Evolutionary conservation across 1,140 invertebrate genomes (phyloP), one percentile per base, ranked within the genome.

Genomic region (Thaumetopoea pityocampa): DNA sequence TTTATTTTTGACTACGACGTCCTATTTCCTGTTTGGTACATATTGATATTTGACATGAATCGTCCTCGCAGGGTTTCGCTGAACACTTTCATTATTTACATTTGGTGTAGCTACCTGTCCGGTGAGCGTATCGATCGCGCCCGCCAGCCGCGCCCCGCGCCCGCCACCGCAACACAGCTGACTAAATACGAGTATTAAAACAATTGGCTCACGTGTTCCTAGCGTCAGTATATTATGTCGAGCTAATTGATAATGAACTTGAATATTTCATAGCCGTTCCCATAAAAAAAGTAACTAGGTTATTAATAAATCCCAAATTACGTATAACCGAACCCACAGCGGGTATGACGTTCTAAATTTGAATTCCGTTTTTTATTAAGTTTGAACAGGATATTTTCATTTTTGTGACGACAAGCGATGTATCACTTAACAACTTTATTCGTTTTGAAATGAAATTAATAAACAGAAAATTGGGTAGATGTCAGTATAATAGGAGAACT

Each of bases 51-150:
- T 62, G 61, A 66, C 67, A 63, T 42, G 61, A 58, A 60, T 42
- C 43, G 36, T 46, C 46, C 45, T 35, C 41, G 33, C 49, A 49
- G 52, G 35, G 52, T 28, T 15, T 51, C 56, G 53, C 49, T 51
- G 59, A 67, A 58, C 54, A 60, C 33, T 68, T 74, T 67, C 64
- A 77, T 79, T 79, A 76, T 74, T 79, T 74, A 79, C 67, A 62
- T 66, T 36, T 47, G 59, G 46, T 48, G 51, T 66, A n/a, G n/a
- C n/a, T n/a, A 76, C 71, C 71, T 73, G 71, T 60, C 65, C 65
- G 50, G 50, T 34, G 51, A 40, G 41, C 28, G 54, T 76, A 79
- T 79, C 61, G 74, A 79, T 79, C 74, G 32, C 17, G 32, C 42
- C 50, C 49, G 41, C 54, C 38, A 46, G 43, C 56, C 11, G 22